Base-by-base conservation (phyloP, 2,888 invertebrate genomes). In the Amblyjoppa proteus region DNA sequence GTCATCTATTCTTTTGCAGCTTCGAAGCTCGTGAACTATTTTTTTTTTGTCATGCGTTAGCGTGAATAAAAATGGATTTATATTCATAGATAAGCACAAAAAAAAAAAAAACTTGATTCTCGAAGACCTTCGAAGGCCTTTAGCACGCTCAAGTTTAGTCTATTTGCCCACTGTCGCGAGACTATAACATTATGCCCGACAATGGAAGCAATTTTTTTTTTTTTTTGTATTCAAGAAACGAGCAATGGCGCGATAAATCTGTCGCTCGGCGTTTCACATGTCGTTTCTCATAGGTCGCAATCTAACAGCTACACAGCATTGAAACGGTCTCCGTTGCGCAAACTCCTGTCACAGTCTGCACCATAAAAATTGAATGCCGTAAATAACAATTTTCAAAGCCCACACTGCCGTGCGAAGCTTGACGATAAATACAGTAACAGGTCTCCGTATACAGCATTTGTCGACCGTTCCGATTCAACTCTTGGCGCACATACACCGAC, bases 321-420 rank as follows among this genome's bases (percentile, higher is more conserved):
- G 68, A 31, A 16, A 16, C 49, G 13, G 66, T 49, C 38, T 34
- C 41, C n/a, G 58, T 85, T 85, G 85, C 79, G 85, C 82, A 85
- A 85, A 79, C 51, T 75, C 70, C 25, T 25, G n/a, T 16, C 75
- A 45, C 64, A 70, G 38, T 49, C 64, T 45, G 45, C 41, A 41
- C 41, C 41, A 68, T n/a, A 41, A 71, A 51, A 70, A 56, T 71
- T 49, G 66, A 75, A 13, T 71, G 76, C 73, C 71, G 71, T 85
- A 85, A 85, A 85, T 85, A 85, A 85, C 79, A 79, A 85, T 85
- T 82, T 85, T 68, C 79, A 79, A 85, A 82, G 79, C 82, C 85
- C 82, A 85, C 13, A 75, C 41, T 74, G 77, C 78, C 69, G 64
- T 41, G 73, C 56, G 34, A 41, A 34, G 13, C 69, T 81, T 53